These are phyloP conservation scores for Platysteira castanea DNA, from an alignment of 2,113 vertebrate species.

Conservation along the genomic window DNA sequence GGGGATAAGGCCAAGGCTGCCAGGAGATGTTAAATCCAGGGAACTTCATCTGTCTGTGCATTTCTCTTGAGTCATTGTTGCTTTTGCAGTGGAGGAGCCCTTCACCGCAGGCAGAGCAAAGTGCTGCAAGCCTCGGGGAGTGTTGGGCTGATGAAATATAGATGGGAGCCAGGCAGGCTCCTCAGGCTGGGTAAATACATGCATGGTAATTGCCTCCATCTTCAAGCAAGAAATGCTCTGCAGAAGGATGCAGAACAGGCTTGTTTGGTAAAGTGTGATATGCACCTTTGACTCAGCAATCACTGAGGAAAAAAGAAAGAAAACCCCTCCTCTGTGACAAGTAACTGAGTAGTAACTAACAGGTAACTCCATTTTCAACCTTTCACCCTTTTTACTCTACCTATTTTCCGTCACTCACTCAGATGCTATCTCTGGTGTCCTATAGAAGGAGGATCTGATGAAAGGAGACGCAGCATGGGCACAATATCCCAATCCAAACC, in stretches of 20 bases:
- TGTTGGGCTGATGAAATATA: conserved; percentile 25
- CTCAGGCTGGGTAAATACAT: background rate
- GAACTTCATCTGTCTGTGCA: background rate
- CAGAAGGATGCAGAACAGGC: background rate
- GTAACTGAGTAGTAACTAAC: background rate
- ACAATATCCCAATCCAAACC: background rate
- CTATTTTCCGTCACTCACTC: background rate
- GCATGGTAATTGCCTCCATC: background rate
- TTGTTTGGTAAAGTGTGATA: background rate
- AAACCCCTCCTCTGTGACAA: background rate
- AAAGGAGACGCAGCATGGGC: background rate
- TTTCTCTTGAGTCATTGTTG: conserved; percentile 3
- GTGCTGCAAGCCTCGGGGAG: background rate
- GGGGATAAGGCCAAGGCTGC: background rate
- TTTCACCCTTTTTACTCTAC: background rate
- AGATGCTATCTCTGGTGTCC: background rate
- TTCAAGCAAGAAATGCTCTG: conserved; percentile 2
- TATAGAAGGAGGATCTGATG: background rate
- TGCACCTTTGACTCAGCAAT: background rate
- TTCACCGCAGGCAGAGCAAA: background rate
- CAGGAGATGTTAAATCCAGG: background rate
- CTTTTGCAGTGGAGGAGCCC: background rate
- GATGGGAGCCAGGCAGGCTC: background rate
- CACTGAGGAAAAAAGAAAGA: background rate
- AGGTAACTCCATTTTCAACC: background rate